These are phyloP conservation scores for Oriolus oriolus DNA, from an alignment of 2,113 vertebrate species.

Conservation along the genomic window DNA sequence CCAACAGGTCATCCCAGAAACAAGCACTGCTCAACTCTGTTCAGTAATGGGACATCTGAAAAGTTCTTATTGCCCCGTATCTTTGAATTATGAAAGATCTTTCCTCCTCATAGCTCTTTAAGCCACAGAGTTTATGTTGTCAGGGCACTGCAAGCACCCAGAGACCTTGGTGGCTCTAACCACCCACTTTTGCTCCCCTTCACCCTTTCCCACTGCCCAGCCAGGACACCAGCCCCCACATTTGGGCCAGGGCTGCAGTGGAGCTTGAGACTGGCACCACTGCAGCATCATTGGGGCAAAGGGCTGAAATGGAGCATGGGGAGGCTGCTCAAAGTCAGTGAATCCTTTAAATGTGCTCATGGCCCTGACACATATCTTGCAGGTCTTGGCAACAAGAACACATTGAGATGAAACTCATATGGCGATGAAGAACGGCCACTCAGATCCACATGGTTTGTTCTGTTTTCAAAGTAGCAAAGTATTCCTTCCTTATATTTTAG, in stretches of 20 bases:
- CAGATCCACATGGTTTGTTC: background rate
- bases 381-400: background rate
- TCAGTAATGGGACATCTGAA: background rate
- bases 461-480: background rate
- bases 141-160: background rate
- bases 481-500: background rate
- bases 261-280: background rate
- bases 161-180: background rate
- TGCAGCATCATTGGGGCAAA: background rate
- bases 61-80: background rate
- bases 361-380: background rate
- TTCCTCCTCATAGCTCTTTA: background rate
- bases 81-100: background rate
- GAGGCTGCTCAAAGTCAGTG: background rate
- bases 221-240: background rate
- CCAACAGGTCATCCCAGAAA: background rate
- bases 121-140: background rate
- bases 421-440: background rate
- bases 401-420: background rate
- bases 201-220: background rate
- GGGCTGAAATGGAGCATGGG: fast-evolving
- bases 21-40: background rate
- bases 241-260: background rate
- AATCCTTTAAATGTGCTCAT: background rate
- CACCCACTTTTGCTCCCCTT: background rate